phyloP scores from a whole-genome alignment of 2,113 vertebrate genomes.

The Opisthocomus hoazin region DNA sequence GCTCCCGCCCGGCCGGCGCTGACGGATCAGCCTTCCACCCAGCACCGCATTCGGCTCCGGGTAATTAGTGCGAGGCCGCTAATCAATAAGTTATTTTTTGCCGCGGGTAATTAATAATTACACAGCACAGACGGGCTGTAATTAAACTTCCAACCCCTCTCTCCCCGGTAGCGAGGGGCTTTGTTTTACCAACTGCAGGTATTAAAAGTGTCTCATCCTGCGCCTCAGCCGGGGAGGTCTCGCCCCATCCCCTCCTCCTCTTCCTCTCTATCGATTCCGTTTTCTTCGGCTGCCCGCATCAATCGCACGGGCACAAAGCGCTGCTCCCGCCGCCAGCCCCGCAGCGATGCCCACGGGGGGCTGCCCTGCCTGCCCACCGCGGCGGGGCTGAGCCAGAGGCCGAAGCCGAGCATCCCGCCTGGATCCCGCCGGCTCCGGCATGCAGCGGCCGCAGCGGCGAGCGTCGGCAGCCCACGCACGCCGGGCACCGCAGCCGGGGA shows the following conservation, averaged over 20 bases:
- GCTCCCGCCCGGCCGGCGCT: not conserved
- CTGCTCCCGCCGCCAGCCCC: not conserved
- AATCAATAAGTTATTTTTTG: conserved; percentile 83
- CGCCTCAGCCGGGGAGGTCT: not conserved
- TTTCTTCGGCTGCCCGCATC: not conserved
- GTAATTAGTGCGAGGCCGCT: conserved; percentile 72
- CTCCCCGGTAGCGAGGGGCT: not conserved
- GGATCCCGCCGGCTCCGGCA: too few relatives aligned
- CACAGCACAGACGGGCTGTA: conserved; percentile 65
- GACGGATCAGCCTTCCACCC: conserved; percentile 33
- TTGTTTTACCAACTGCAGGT: conserved; percentile 42
- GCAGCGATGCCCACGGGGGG: not conserved
- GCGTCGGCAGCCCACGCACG: rapidly evolving
- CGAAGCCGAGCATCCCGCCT: not conserved
- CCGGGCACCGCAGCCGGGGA: not conserved
- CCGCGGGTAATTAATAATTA: conserved; percentile 78
- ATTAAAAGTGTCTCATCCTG: not conserved
- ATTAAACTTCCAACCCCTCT: conserved; percentile 71
- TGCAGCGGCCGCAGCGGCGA: rapidly evolving
- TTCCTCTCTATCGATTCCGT: not conserved
- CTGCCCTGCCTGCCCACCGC: not conserved
- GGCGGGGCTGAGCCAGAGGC: not conserved
- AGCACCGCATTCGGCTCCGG: conserved; percentile 3
- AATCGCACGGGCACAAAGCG: not conserved
- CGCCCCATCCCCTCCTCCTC: not conserved